phyloP scores from a whole-genome alignment of 2,113 vertebrate genomes.

The mouse (Mus musculus) region DNA sequence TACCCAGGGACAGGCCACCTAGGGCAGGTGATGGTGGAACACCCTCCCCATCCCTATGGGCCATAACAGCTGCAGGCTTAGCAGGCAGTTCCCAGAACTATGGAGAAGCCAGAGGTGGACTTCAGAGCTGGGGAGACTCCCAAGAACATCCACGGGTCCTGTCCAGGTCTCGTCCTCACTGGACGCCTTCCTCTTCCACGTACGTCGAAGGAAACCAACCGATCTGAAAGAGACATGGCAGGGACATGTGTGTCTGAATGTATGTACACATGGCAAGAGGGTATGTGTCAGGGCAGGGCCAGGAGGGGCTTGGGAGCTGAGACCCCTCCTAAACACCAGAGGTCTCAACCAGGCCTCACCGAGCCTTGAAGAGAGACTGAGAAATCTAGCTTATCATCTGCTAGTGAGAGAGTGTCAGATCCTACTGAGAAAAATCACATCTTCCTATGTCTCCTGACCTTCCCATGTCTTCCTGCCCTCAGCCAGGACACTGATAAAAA shows the following conservation, averaged over 20 bases:
- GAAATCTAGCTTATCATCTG: rapidly evolving
- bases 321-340: not conserved
- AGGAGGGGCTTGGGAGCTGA: not conserved
- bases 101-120: not conserved
- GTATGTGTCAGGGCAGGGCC: rapidly evolving
- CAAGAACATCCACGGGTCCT: constrained; percentile 54
- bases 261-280: not conserved
- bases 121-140: constrained; percentile 77
- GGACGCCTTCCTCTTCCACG: constrained; percentile 96
- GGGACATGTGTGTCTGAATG: not conserved
- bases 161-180: constrained; percentile 83
- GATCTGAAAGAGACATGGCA: constrained; percentile 86
- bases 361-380: not conserved
- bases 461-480: not conserved
- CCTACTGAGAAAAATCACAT: no score
- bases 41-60: not conserved
- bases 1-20: constrained; percentile 12
- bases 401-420: not conserved
- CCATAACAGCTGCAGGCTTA: constrained; percentile 42
- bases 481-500: not conserved
- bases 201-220: constrained; percentile 99
- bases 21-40: not conserved
- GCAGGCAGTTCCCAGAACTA: not conserved
- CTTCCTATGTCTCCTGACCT: not conserved
- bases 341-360: not conserved